Evolutionary conservation across 2,113 vertebrate species (phyloP).

Genomic region (Amphiprion percula): DNA sequence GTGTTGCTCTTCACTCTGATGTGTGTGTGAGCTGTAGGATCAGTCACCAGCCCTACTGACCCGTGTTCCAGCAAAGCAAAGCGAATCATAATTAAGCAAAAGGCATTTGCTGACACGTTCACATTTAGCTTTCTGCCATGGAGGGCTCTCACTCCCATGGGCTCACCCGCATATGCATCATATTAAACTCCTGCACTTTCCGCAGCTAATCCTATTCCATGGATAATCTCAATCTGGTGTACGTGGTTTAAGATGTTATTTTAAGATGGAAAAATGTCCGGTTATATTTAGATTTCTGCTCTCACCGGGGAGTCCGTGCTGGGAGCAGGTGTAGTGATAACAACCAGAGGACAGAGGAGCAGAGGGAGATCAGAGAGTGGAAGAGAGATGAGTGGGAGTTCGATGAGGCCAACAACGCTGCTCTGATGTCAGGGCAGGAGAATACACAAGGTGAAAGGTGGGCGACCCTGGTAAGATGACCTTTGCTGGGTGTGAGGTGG

Average conservation of each 20-base stretch:
- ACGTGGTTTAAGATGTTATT: background rate
- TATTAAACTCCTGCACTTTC: background rate
- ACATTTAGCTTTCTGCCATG: slow-evolving; percentile 1
- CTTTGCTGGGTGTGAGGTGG: slow-evolving; percentile 38
- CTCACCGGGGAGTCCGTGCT: background rate
- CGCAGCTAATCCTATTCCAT: background rate
- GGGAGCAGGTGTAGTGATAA: slow-evolving; percentile 41
- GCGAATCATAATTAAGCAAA: slow-evolving; percentile 50
- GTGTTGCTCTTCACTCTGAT: slow-evolving; percentile 29
- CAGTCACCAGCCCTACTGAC: slow-evolving; percentile 58
- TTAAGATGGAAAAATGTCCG: no score
- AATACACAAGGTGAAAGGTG: slow-evolving; percentile 61
- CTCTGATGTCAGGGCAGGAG: slow-evolving; percentile 25
- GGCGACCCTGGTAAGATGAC: slow-evolving; percentile 40
- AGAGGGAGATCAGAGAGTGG: slow-evolving; percentile 11
- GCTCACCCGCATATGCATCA: background rate
- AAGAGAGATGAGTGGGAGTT: slow-evolving; percentile 37
- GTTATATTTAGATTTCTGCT: background rate
- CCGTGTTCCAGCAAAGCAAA: slow-evolving; percentile 32
- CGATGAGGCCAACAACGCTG: slow-evolving; percentile 5
- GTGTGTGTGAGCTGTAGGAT: slow-evolving; percentile 28
- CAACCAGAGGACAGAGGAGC: slow-evolving; percentile 13
- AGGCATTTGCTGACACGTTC: slow-evolving; percentile 38
- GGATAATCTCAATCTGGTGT: background rate
- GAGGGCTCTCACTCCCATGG: background rate